Conservation (phyloP, 2,113 vertebrate species). For the Excalfactoria chinensis region DNA sequence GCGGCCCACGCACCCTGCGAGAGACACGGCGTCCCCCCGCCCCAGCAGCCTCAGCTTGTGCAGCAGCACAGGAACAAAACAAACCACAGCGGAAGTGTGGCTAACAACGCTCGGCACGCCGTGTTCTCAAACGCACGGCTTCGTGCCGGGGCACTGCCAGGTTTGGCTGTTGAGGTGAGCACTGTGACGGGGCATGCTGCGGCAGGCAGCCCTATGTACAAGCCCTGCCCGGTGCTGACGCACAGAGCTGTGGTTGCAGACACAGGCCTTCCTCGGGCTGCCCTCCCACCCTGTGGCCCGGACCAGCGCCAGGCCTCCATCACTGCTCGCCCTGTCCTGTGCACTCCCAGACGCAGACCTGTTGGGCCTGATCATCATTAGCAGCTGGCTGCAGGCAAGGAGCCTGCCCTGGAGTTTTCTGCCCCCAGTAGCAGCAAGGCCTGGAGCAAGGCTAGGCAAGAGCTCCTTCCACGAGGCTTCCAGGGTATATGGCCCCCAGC, state of each 20-base stretch:
- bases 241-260: not conserved
- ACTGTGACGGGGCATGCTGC: not conserved
- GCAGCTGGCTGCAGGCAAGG: not conserved
- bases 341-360: not conserved
- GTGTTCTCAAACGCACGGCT: accelerated
- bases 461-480: not conserved
- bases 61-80: not conserved
- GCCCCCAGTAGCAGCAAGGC: not conserved
- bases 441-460: not conserved
- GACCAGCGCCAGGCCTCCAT: not conserved
- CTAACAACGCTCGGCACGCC: not conserved
- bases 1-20: not conserved
- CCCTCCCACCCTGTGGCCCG: accelerated
- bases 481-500: not conserved
- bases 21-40: not conserved
- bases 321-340: accelerated
- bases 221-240: not conserved
- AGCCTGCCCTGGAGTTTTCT: not conserved
- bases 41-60: not conserved
- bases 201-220: not conserved
- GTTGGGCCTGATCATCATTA: not conserved
- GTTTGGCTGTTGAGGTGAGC: not conserved
- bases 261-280: not conserved
- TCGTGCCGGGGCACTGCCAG: not conserved
- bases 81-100: not conserved